phyloP scores from a whole-genome alignment of 2,797 vertebrate species.

The Apodemus agrarius region DNA sequence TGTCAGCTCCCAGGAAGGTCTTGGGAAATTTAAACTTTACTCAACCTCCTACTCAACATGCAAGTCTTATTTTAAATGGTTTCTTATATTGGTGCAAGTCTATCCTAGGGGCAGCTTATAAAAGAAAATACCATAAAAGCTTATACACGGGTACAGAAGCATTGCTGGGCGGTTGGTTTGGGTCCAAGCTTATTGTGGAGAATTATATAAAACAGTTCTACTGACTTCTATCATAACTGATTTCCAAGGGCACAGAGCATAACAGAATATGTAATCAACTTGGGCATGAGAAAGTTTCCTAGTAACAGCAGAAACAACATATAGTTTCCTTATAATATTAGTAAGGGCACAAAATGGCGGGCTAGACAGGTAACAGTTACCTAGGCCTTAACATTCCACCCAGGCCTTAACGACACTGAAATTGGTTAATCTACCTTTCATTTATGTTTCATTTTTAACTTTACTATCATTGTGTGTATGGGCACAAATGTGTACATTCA shows the following conservation, averaged over 20 bases:
- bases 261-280: background rate
- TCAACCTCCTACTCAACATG: background rate
- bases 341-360: background rate
- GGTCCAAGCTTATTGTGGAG: background rate
- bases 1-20: background rate
- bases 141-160: background rate
- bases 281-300: background rate
- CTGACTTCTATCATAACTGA: background rate
- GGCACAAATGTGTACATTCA: no score
- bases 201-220: background rate
- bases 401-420: background rate
- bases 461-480: background rate
- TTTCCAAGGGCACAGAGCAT: background rate
- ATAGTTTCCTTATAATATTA: background rate
- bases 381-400: background rate
- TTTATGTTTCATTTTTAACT: background rate
- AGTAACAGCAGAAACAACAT: background rate
- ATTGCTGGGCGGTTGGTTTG: background rate
- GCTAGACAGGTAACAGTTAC: background rate
- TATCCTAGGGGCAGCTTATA: background rate
- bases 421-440: background rate
- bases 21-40: background rate
- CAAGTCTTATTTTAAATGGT: background rate
- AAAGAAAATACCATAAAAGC: background rate
- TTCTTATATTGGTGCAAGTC: background rate